Conservation (phyloP, 2,888 invertebrate genomes). For the Microctonus brassicae region DNA sequence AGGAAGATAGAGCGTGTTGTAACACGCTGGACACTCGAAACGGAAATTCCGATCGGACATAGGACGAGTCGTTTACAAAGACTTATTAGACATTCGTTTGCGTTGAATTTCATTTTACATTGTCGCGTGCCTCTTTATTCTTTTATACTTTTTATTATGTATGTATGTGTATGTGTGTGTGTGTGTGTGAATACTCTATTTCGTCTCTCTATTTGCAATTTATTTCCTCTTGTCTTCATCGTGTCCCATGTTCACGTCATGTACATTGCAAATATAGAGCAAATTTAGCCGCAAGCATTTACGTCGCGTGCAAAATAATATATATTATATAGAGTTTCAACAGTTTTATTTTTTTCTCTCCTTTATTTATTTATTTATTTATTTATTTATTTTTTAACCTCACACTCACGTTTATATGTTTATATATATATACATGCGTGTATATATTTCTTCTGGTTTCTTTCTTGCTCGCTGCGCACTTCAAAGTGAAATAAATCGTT, state of each 20-base stretch:
- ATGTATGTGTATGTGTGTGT: too few relatives aligned
- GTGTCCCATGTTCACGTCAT: background rate
- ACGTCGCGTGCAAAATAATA: constrained; percentile 16
- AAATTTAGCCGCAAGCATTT: constrained; percentile 21
- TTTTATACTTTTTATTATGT: too few relatives aligned
- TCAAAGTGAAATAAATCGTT: constrained; percentile 50
- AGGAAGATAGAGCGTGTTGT: constrained; percentile 5
- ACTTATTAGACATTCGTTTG: constrained; percentile 30
- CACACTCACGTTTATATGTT: background rate
- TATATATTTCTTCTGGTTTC: constrained; percentile 21
- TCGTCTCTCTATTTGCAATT: background rate
- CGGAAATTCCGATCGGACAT: constrained; percentile 32
- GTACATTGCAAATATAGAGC: background rate
- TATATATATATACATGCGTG: background rate
- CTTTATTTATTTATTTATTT: constrained; percentile 10
- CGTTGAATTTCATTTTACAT: constrained; percentile 23
- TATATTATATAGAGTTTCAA: background rate
- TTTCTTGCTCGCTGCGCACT: constrained; percentile 37
- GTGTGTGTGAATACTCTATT: too few relatives aligned
- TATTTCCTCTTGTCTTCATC: too few relatives aligned
- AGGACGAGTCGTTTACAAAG: constrained; percentile 7
- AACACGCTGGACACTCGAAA: constrained; percentile 19
- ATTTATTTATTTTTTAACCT: background rate
- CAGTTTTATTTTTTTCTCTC: too few relatives aligned
- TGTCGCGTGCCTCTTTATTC: constrained; percentile 22